Base-by-base conservation (phyloP, 1,140 invertebrate genomes). In the Trialeurodes vaporariorum region DNA sequence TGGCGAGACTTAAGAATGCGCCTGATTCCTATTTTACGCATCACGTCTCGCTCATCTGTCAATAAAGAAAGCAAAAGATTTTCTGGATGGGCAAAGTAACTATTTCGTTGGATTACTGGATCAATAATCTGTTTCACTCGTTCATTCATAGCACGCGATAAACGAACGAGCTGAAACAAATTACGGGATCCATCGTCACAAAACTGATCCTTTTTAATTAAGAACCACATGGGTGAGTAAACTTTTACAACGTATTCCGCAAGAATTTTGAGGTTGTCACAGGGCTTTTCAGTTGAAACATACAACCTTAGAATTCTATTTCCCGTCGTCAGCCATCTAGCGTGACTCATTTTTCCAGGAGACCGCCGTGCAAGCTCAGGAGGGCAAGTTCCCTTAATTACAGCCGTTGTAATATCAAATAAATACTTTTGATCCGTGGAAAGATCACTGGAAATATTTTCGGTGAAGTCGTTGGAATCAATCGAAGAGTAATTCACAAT, bases 221-320 rank as follows among this genome's bases (percentile, higher is more conserved):
- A n/a, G 60, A 73, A 74, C 72, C 71, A 74, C n/a, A 69, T 22
- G 21, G 72, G 71, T 2, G 67, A 60, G 59, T 72, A 73, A 25
- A 68, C 64, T 64, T 70, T 70, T 2, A 72, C 25, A 58, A 73
- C 68, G 64, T 68, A 70, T 17, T 68, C 40, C 5, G 71, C 64
- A 59, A 74, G 62, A 0, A 61, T 65, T 62, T 68, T 68, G 1
- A 70, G 61, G 23, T 70, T 61, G 17, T 70, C 27, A 24, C 49
- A 60, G 9, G 69, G 69, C 2, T 68, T 66, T 27, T 23, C 26
- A n/a, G 61, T 63, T 58, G 24, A 63, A 26, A 74, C 49, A 63
- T 71, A 74, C 27, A 73, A 59, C 13, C 72, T n/a, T 2, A 73
- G 61, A 25, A 73, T 59, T 49, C 69, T 69, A 67, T 74, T 74